phyloP scores from a whole-genome alignment of 2,113 vertebrate genomes.

The Ictalurus punctatus region DNA sequence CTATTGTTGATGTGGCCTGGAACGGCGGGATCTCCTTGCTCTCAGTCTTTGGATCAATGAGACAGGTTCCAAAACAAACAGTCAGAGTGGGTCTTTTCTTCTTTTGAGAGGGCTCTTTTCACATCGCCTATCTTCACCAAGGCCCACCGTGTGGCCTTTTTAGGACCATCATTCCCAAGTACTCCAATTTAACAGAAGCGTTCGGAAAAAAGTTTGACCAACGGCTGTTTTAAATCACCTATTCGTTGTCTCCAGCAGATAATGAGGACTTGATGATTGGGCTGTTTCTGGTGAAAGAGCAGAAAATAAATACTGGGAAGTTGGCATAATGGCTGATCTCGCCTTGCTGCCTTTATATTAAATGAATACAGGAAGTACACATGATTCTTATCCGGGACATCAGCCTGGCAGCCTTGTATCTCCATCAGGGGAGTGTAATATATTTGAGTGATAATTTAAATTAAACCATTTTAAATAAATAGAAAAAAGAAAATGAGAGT shows the following conservation, averaged over 20 bases:
- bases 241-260: conserved; percentile 58
- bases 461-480: background rate
- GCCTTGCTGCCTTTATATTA: conserved; percentile 56
- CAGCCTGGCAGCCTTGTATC: background rate
- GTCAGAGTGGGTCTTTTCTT: conserved; percentile 70
- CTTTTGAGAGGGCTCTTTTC: conserved; percentile 64
- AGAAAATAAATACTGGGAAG: conserved; percentile 44
- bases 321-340: conserved; percentile 57
- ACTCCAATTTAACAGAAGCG: conserved; percentile 56
- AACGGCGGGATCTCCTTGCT: conserved; percentile 64
- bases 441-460: background rate
- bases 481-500: background rate
- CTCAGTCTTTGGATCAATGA: conserved; percentile 72
- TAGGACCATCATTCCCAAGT: conserved; percentile 39
- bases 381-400: conserved; percentile 53
- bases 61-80: conserved; percentile 76
- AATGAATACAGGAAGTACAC: conserved; percentile 58
- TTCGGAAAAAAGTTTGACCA: conserved; percentile 45
- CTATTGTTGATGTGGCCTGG: conserved; percentile 64
- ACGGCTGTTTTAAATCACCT: conserved; percentile 58
- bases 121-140: conserved; percentile 58
- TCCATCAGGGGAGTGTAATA: background rate
- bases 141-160: conserved; percentile 55
- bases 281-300: conserved; percentile 55
- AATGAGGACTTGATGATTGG: conserved; percentile 60